Evolutionary conservation across 2,797 vertebrate species (phyloP).

Genomic region (Bovichtus diacanthus): DNA sequence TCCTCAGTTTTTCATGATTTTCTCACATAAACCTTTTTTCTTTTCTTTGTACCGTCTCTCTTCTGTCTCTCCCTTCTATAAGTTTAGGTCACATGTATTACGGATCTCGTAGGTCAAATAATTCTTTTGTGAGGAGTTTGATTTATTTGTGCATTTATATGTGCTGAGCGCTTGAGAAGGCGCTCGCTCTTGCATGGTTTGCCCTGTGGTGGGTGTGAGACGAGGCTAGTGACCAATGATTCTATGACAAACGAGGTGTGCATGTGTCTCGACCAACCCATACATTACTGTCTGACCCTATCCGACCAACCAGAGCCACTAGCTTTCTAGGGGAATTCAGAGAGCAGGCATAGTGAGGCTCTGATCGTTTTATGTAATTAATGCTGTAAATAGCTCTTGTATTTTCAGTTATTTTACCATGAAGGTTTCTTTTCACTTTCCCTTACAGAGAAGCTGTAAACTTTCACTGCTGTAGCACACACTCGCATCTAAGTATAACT

Average conservation of each 20-base stretch:
- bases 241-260: constrained; percentile 79
- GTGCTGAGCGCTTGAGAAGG: constrained; percentile 72
- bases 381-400: neutral
- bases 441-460: neutral
- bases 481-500: constrained; percentile 20
- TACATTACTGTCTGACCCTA: constrained; percentile 79
- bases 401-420: neutral
- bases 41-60: neutral
- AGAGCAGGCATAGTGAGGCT: neutral
- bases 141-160: constrained; percentile 83
- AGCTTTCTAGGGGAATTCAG: constrained; percentile 25
- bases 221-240: constrained; percentile 77
- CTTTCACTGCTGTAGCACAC: neutral
- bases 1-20: constrained; percentile 16
- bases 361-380: constrained; percentile 44
- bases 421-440: neutral
- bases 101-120: constrained; percentile 64
- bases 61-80: constrained; percentile 6
- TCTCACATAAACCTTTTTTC: constrained; percentile 19
- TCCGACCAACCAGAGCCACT: constrained; percentile 65
- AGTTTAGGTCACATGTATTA: constrained; percentile 55
- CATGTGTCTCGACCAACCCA: constrained; percentile 64
- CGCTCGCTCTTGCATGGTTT: constrained; percentile 73
- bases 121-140: constrained; percentile 70
- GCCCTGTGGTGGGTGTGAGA: constrained; percentile 70